Evolutionary conservation across 1,140 invertebrate species (phyloP).

Genomic region (Probaryconus sp.): DNA sequence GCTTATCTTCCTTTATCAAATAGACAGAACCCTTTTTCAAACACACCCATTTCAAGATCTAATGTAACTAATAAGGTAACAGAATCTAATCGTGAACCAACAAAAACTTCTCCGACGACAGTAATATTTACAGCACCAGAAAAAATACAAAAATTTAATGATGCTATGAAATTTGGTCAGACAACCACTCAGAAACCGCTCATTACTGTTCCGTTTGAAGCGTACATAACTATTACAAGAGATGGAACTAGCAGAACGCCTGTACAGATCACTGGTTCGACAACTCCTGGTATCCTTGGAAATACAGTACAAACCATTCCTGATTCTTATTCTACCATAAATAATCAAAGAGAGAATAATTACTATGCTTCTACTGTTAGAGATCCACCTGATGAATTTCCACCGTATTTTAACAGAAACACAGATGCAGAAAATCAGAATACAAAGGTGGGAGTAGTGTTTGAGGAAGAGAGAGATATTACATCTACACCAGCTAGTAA

Average conservation of each 20-base stretch:
- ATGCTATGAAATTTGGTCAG: neutral
- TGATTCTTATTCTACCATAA: conserved; percentile 54
- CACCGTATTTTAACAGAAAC: conserved; percentile 65
- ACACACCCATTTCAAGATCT: neutral
- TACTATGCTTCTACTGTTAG: conserved; percentile 36
- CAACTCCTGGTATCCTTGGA: conserved; percentile 1
- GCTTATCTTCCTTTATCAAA: conserved; percentile 40
- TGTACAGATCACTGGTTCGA: conserved; percentile 5
- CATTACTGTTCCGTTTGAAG: conserved; percentile 72
- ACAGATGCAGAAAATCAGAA: conserved; percentile 4
- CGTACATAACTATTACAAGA: conserved; percentile 69
- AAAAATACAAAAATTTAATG: conserved; percentile 34
- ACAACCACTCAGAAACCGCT: conserved; percentile 38
- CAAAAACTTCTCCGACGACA: conserved; percentile 5
- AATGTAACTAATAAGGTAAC: neutral
- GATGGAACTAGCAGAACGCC: conserved; percentile 29
- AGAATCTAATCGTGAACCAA: conserved; percentile 3
- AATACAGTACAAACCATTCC: conserved; percentile 21
- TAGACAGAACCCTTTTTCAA: conserved; percentile 18
- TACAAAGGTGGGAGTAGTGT: conserved; percentile 33
- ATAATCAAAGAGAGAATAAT: conserved; percentile 34
- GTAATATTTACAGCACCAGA: conserved; percentile 9
- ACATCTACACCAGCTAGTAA: conserved; percentile 16
- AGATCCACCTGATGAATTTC: conserved; percentile 65
- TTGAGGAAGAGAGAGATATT: conserved; percentile 14